A percentile compares a stretch with the other conserved stretches of the same genome.
These are phyloP conservation scores for Drosophila fulvimacula DNA, from an alignment of 2,888 invertebrate species.

Conservation along the genomic window DNA sequence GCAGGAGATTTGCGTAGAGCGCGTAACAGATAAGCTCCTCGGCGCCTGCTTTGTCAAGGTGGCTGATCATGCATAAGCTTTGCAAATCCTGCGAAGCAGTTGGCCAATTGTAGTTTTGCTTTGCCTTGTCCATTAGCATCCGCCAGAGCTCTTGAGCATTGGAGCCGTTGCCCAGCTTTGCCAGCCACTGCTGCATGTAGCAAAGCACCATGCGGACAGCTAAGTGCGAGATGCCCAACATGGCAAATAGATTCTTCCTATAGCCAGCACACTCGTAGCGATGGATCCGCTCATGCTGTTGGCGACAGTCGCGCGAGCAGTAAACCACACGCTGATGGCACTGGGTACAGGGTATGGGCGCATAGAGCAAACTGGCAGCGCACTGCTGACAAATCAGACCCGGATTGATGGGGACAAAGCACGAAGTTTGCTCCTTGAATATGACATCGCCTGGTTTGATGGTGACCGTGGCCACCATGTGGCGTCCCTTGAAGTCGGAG, in stretches of 20 bases:
- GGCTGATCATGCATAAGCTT: conserved; percentile 86
- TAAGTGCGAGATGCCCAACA: conserved; percentile 90
- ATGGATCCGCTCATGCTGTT: conserved; percentile 87
- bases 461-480: conserved; percentile 86
- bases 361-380: conserved; percentile 86
- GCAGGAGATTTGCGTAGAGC: conserved; percentile 87
- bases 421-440: conserved; percentile 92
- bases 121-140: conserved; percentile 25
- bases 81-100: conserved; percentile 42
- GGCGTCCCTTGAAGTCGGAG: conserved; percentile 55
- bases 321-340: conserved; percentile 89
- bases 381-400: conserved; percentile 90
- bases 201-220: conserved; percentile 85
- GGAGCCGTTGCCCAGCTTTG: conserved; percentile 71
- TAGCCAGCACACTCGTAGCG: conserved; percentile 90
- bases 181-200: conserved; percentile 85
- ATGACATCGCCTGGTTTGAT: conserved; percentile 89
- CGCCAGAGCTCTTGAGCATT: conserved; percentile 62
- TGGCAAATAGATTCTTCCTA: conserved; percentile 88
- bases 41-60: conserved; percentile 89
- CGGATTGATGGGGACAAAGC: conserved; percentile 89
- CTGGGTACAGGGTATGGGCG: conserved; percentile 89
- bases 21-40: conserved; percentile 84
- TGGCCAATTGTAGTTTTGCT: not conserved
- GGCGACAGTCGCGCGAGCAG: conserved; percentile 88